Evolutionary conservation across 2,888 invertebrate genomes (phyloP), one percentile per base, ranked within the genome.

Genomic region (Eurytoma adleriae): DNA sequence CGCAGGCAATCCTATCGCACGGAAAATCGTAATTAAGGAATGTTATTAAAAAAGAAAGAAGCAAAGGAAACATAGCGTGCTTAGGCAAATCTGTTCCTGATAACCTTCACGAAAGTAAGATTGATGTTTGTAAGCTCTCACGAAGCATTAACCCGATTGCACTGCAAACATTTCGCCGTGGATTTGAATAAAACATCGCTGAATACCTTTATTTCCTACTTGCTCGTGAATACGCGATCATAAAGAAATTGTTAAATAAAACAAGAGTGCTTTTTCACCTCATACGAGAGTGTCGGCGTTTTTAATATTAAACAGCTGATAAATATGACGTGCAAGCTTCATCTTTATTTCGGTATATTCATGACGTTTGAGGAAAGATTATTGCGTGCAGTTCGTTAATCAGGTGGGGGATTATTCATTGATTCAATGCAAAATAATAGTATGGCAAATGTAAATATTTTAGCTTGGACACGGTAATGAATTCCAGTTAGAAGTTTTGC

Each of bases 71-170:
- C 14, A 20, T 56, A 48, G 64, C 62, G 56, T 64, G 54, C 18
- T 56, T 48, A 7, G 20, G 59, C 16, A 54, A 52, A 40, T 13
- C 59, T 3, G 16, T 12, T 59, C 4, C 57, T 56, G 40, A 70
- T 70, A 57, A 70, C 59, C 71, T 61, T 61, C 61, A 13, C 61
- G 50, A 71, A 71, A 71, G 61, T 61, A 50, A 61, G 71, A 71
- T 71, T 71, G 71, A 71, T 61, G 71, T 24, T 61, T 71, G 10
- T 50, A 18, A 71, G 70, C 70, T 7, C 40, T 57, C 18, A 4
- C 56, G 20, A 57, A 70, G 40, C 70, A 70, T 70, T 70, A 70
- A 40, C 70, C 57, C 70, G 70, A 70, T 70, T 70, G 70, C 57
- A 20, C 27, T 5, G 50, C 61, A 61, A 59, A 71, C 50, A 71